Conservation (phyloP, 2,888 invertebrate species). For the Spilarctia lutea region DNA sequence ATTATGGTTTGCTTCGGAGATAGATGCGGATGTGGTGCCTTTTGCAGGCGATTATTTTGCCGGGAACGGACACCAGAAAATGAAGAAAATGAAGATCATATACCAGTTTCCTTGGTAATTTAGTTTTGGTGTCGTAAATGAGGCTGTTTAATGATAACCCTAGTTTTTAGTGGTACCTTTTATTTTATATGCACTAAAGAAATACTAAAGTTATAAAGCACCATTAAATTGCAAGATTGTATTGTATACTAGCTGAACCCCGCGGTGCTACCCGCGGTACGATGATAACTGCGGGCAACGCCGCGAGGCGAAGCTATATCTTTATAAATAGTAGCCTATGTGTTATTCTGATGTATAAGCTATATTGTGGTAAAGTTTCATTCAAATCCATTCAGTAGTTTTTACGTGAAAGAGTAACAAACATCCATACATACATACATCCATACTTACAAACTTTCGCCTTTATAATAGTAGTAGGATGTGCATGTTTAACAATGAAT, state of each 20-base stretch:
- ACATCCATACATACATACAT: too few relatives aligned
- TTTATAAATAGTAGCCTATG: too few relatives aligned
- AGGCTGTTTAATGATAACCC: background rate
- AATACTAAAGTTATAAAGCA: background rate
- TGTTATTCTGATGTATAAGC: too few relatives aligned
- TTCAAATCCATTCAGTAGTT: too few relatives aligned
- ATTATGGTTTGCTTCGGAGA: constrained; percentile 67
- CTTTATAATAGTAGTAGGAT: too few relatives aligned
- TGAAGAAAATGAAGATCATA: constrained; percentile 46
- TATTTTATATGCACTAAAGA: background rate
- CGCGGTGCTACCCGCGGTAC: too few relatives aligned
- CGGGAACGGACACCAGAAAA: constrained; percentile 57
- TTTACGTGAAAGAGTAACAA: too few relatives aligned
- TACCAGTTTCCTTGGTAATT: constrained; percentile 71
- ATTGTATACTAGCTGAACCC: too few relatives aligned
- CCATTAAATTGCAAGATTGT: background rate
- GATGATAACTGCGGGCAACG: too few relatives aligned
- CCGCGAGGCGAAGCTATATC: too few relatives aligned
- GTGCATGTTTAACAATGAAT: background rate
- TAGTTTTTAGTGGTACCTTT: background rate
- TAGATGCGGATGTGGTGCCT: constrained; percentile 72
- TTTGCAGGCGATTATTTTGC: constrained; percentile 77
- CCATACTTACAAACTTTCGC: too few relatives aligned
- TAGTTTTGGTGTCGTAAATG: background rate
- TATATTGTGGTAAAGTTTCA: too few relatives aligned